Percentiles rank a stretch among this genome's conserved stretches.
These are phyloP conservation scores for Elaphurus davidianus DNA, from an alignment of 2,113 vertebrate genomes.

Conservation along the genomic window DNA sequence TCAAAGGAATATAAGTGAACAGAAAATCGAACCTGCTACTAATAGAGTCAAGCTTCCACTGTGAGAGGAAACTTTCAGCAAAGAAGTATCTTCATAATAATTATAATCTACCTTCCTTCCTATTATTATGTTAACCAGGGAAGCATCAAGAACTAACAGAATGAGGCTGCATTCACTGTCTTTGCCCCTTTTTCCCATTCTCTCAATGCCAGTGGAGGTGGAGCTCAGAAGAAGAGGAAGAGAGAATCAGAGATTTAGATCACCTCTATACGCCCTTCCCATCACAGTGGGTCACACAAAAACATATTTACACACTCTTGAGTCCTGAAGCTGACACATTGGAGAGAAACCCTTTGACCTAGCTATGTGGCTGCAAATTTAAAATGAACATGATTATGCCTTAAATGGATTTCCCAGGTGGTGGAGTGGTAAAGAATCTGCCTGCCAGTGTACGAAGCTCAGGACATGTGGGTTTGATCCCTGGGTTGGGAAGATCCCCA, in stretches of 20 bases:
- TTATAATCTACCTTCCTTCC: background rate
- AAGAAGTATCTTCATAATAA: background rate
- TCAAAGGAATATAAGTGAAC: background rate
- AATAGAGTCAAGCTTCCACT: background rate
- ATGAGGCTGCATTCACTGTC: background rate
- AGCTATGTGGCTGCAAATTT: background rate
- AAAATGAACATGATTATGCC: background rate
- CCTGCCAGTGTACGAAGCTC: background rate
- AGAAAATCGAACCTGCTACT: background rate
- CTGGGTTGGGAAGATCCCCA: background rate
- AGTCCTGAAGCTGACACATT: background rate
- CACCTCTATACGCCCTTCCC: background rate
- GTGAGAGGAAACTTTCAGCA: background rate
- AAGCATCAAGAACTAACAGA: background rate
- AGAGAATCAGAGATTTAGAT: background rate
- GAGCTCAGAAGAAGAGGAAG: background rate
- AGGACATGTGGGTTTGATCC: background rate
- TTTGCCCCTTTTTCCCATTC: background rate
- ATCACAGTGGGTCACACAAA: fast-evolving
- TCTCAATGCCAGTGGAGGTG: background rate
- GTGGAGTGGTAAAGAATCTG: background rate
- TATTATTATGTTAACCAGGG: background rate
- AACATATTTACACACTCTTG: background rate
- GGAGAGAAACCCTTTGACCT: background rate
- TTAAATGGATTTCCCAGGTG: background rate